Conservation (phyloP, 1,140 invertebrate species). For the Nautilus pompilius region DNA sequence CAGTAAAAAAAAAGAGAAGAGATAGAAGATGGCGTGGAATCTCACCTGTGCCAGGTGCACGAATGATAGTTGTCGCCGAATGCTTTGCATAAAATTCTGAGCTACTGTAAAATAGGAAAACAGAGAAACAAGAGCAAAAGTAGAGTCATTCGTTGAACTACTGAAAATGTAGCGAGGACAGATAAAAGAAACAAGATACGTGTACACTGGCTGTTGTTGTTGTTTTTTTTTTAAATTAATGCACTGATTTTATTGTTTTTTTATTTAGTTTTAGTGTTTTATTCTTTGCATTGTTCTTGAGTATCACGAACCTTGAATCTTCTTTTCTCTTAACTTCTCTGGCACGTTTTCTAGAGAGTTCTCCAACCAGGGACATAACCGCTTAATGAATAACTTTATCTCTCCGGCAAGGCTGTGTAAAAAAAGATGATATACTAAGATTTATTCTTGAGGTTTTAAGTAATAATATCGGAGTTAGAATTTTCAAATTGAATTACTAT, state of each 20-base stretch:
- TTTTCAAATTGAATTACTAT: not conserved
- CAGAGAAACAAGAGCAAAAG: no score
- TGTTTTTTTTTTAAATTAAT: no score
- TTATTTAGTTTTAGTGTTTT: no score
- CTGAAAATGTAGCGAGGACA: no score
- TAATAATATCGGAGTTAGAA: not conserved
- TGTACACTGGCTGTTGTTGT: no score
- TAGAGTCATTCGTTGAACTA: no score
- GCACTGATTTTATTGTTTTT: no score
- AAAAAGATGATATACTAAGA: not conserved
- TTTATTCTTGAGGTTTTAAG: not conserved
- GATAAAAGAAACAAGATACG: not conserved
- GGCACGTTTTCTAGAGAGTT: slow-evolving; percentile 43
- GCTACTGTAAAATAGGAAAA: slow-evolving; percentile 32
- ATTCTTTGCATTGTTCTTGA: not conserved
- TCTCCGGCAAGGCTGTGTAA: slow-evolving; percentile 38
- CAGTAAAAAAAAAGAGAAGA: no score
- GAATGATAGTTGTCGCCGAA: slow-evolving; percentile 46
- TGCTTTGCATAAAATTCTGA: slow-evolving; percentile 39
- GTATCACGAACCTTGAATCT: slow-evolving; percentile 46
- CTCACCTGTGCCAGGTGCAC: slow-evolving; percentile 51
- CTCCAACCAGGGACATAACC: slow-evolving; percentile 40
- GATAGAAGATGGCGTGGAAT: no score
- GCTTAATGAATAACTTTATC: slow-evolving; percentile 41
- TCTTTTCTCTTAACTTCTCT: slow-evolving; percentile 34